Evolutionary conservation across 2,113 vertebrate species (phyloP).

Genomic region (Excalfactoria chinensis): DNA sequence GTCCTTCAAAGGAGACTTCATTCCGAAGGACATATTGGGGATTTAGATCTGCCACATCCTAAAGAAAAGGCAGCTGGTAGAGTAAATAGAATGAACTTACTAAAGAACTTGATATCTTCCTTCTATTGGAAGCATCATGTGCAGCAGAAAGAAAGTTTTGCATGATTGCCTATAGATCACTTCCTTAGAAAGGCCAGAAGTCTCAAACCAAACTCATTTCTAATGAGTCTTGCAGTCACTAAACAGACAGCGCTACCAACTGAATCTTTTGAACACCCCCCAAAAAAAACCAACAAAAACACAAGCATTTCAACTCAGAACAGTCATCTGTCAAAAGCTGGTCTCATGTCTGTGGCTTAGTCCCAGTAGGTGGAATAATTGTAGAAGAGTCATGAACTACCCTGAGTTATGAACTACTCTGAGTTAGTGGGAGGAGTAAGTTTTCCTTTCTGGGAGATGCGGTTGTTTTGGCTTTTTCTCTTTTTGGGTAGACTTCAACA

Average conservation of each 20-base stretch:
- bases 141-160: not conserved
- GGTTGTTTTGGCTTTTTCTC: not conserved
- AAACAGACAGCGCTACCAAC: not conserved
- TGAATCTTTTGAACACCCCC: not conserved
- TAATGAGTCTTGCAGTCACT: not conserved
- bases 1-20: not conserved
- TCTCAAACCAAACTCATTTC: not conserved
- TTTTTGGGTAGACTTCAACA: not conserved
- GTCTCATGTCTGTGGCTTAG: not conserved
- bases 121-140: not conserved
- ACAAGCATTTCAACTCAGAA: not conserved
- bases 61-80: not conserved
- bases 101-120: not conserved
- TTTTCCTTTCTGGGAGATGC: not conserved
- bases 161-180: not conserved
- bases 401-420: not conserved
- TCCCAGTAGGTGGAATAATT: not conserved
- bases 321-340: not conserved
- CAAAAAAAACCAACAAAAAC: no score
- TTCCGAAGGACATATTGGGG: not conserved
- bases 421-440: not conserved
- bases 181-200: not conserved
- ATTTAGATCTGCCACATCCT: not conserved
- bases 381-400: not conserved
- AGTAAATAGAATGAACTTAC: not conserved